These are phyloP conservation scores for Apamea anceps DNA, from an alignment of 2,888 invertebrate genomes.

Conservation along the genomic window DNA sequence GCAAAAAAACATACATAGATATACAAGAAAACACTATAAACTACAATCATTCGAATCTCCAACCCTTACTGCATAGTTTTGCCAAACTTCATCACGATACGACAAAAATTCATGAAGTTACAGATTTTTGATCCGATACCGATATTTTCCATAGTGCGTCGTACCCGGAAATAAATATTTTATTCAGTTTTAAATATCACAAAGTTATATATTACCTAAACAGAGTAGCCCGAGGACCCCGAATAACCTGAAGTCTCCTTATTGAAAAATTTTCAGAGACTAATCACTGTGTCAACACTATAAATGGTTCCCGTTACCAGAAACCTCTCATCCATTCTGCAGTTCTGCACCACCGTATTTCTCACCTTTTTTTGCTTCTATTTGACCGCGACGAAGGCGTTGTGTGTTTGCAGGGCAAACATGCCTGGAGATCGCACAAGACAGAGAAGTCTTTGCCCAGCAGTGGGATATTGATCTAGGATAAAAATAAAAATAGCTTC, in stretches of 20 bases:
- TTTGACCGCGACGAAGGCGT: background rate
- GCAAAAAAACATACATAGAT: no score
- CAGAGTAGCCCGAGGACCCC: background rate
- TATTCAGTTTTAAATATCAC: background rate
- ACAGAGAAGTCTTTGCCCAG: background rate
- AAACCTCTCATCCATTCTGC: background rate
- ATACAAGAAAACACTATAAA: no score
- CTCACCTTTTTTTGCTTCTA: background rate
- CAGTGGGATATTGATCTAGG: background rate
- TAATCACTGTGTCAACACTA: background rate
- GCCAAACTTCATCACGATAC: no score
- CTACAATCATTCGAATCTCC: no score
- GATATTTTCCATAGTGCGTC: no score
- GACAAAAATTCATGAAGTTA: no score
- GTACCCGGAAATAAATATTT: background rate
- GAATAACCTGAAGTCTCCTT: background rate
- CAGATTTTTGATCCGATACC: no score
- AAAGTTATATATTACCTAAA: no score
- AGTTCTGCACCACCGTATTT: background rate
- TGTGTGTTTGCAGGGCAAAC: background rate
- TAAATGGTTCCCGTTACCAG: background rate
- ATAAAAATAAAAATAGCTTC: background rate
- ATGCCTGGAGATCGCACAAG: background rate
- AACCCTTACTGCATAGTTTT: no score
- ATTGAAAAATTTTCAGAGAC: background rate